Evolutionary conservation across 2,113 vertebrate species (phyloP), one percentile per base, ranked within the genome.

Genomic region (Chaetorhynchus papuensis): DNA sequence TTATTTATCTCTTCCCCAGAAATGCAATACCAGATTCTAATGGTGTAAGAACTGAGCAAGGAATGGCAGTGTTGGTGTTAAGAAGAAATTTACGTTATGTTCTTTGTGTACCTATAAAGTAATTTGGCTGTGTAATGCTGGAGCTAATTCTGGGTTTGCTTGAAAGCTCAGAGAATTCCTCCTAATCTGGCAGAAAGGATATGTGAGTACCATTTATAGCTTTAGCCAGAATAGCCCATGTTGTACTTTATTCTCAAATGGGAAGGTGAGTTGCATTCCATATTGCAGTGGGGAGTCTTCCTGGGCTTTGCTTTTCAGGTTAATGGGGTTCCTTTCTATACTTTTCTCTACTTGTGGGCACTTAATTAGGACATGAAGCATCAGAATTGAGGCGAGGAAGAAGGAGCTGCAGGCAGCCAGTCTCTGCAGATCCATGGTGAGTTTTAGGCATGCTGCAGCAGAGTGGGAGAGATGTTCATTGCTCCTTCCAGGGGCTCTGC

Each of bases 61-160:
- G 20, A 61, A 27, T n/a, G 30, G 5, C 15, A 18, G 0, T 3
- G 2, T 47, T 82, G 8, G 30, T 22, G 10, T 71, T 68, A 42
- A 0, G 3, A 74, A 75, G 52, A 75, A 50, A 45, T 71, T 57
- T 70, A 19, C 1, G 0, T 45, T 15, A 2, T 72, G 1, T 57
- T 90, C n/a, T 83, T 74, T 59, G 6, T 69, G 41, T 31, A 54
- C 77, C 21, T 70, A 0, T 45, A 19, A 63, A 59, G 22, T 77
- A 52, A 56, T 78, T 74, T 71, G 64, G 33, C 56, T 63, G 19
- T 0, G 0, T 78, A 59, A 59, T 59, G 23, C 50, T 78, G 47
- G 27, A 83, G 31, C 27, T 69, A 42, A 20, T 83, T 86, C 54
- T 63, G 35, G 2, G 3, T 84, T 86, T 83, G 39, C 30, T 9